These are phyloP conservation scores for Melinaea marsaeus DNA, from an alignment of 2,888 invertebrate species.

Conservation along the genomic window DNA sequence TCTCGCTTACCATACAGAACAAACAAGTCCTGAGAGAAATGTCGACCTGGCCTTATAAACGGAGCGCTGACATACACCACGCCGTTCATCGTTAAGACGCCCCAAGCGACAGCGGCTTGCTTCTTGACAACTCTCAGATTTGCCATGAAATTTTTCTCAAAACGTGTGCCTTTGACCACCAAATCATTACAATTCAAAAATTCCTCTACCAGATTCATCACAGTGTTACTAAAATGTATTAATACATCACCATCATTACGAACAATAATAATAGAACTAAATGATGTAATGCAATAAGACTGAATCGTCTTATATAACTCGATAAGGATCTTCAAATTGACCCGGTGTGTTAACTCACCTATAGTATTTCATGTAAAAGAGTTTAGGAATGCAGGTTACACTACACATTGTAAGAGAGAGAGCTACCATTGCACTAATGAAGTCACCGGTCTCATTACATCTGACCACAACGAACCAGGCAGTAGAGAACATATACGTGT, in stretches of 20 bases:
- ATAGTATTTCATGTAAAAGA: slow-evolving; percentile 43
- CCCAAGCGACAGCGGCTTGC: slow-evolving; percentile 50
- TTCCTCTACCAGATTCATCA: slow-evolving; percentile 40
- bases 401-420: slow-evolving; percentile 47
- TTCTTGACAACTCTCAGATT: slow-evolving; percentile 45
- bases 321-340: no score
- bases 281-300: no score
- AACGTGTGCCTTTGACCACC: slow-evolving; percentile 40
- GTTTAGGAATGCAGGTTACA: slow-evolving; percentile 42
- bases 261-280: background rate
- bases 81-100: slow-evolving; percentile 45
- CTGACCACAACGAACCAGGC: slow-evolving; percentile 46
- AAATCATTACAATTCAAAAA: slow-evolving; percentile 40
- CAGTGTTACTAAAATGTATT: slow-evolving; percentile 35
- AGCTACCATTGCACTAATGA: slow-evolving; percentile 39
- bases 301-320: no score
- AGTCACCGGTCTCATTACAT: slow-evolving; percentile 39
- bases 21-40: slow-evolving; percentile 43
- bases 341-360: slow-evolving; percentile 36
- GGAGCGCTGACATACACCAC: slow-evolving; percentile 41
- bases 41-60: slow-evolving; percentile 45
- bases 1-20: slow-evolving; percentile 41
- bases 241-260: background rate
- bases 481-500: slow-evolving; percentile 47
- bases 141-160: slow-evolving; percentile 40